Evolutionary conservation across 2,797 vertebrate species (phyloP).

Genomic region (Paramormyrops hopkinsi): DNA sequence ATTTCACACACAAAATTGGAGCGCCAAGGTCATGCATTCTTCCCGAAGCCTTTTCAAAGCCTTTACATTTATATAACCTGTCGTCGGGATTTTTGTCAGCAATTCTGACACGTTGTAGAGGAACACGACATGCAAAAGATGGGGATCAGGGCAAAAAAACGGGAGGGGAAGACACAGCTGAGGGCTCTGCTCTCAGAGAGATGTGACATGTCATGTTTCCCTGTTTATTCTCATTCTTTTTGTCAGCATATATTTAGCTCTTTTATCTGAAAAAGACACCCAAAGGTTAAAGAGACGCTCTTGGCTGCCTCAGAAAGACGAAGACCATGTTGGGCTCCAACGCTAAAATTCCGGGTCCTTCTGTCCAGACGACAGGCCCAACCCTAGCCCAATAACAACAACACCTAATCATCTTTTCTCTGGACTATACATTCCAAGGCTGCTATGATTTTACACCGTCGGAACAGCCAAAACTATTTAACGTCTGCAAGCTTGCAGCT

Average conservation of each 20-base stretch:
- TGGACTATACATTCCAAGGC: not conserved
- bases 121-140: not conserved
- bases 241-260: slow-evolving; percentile 1
- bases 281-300: not conserved
- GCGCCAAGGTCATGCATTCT: not conserved
- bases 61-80: not conserved
- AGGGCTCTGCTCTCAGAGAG: not conserved
- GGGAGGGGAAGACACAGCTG: not conserved
- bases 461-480: not conserved
- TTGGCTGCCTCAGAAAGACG: not conserved
- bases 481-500: not conserved
- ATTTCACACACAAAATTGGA: not conserved
- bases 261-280: slow-evolving; percentile 3
- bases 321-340: not conserved
- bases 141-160: not conserved
- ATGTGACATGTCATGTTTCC: slow-evolving; percentile 12
- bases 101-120: not conserved
- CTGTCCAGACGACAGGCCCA: not conserved
- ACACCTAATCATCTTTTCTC: not conserved
- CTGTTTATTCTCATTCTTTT: not conserved
- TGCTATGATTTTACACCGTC: not conserved
- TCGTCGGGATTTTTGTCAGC: not conserved
- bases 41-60: not conserved
- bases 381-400: not conserved
- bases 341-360: not conserved